Evolutionary conservation across 1,140 invertebrate species (phyloP).

Genomic region (Parapsyche elsis): DNA sequence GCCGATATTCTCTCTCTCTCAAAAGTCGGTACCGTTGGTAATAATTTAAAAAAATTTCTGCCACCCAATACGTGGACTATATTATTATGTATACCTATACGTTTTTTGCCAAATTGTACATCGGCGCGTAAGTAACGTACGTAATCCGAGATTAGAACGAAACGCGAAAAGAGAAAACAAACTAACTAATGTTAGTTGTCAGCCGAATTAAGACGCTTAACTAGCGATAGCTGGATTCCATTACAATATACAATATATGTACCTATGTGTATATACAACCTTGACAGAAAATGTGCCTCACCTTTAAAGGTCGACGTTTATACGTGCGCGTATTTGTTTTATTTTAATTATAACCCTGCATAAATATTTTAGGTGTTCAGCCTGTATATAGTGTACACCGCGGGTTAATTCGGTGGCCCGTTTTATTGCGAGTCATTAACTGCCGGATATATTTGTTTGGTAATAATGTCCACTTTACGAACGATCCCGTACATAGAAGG

Average conservation of each 20-base stretch:
- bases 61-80: not conserved
- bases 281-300: too few species aligned
- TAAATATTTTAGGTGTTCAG: too few species aligned
- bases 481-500: not conserved
- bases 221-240: constrained; percentile 4
- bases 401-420: not conserved
- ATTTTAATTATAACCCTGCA: too few species aligned
- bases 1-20: constrained; percentile 15
- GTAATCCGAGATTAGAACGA: constrained; percentile 3
- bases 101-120: not conserved
- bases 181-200: constrained; percentile 12
- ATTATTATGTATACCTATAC: not conserved
- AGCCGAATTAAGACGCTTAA: constrained; percentile 22
- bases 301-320: too few species aligned
- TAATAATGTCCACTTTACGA: constrained; percentile 15
- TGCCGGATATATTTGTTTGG: constrained; percentile 28
- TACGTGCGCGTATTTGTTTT: too few species aligned
- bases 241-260: not conserved
- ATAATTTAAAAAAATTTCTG: not conserved
- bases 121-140: not conserved
- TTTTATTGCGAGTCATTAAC: constrained; percentile 36
- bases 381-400: not conserved
- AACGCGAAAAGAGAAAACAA: not conserved
- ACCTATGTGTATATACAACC: too few species aligned
- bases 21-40: not conserved